Percentiles rank a stretch among this genome's conserved stretches.
Conservation (phyloP, 2,888 invertebrate species). For the Drosophila flavopinicola region DNA sequence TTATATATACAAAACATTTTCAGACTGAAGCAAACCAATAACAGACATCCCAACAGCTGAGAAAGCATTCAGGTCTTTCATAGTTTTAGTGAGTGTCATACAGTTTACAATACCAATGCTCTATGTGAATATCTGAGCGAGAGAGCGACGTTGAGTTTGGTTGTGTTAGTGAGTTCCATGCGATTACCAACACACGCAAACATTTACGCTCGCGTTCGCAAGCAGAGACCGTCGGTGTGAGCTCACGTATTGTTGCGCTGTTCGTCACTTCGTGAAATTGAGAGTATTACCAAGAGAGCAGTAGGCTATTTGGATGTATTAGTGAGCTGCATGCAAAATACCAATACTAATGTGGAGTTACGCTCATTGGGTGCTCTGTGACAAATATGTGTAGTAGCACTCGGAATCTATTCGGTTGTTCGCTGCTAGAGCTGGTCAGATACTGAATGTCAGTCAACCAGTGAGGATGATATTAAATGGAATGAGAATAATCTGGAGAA, state of each 20-base stretch:
- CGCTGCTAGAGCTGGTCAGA: conserved; percentile 8
- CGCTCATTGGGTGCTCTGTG: conserved; percentile 1
- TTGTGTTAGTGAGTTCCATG: conserved; percentile 40
- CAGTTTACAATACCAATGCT: conserved; percentile 13
- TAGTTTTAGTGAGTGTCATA: conserved; percentile 30
- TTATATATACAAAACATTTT: too few species aligned
- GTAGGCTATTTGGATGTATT: conserved; percentile 21
- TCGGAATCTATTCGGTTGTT: not conserved
- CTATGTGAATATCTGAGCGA: conserved; percentile 5
- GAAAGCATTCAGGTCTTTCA: conserved; percentile 9
- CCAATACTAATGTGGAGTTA: conserved; percentile 23
- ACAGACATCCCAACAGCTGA: conserved; percentile 44
- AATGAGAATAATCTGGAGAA: not conserved
- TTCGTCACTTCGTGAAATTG: conserved; percentile 13
- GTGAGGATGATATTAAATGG: conserved; percentile 10
- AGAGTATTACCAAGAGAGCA: conserved; percentile 25
- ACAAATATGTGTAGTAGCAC: not conserved
- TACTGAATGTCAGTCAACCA: conserved; percentile 6
- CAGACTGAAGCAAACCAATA: conserved; percentile 44
- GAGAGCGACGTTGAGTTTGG: conserved; percentile 38
- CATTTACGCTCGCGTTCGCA: not conserved
- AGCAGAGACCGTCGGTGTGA: too few species aligned
- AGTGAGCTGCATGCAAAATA: conserved; percentile 16
- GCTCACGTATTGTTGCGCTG: conserved; percentile 3
- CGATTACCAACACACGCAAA: conserved; percentile 20